phyloP scores from a whole-genome alignment of 2,888 invertebrate species.

The Smittia aterrima region DNA sequence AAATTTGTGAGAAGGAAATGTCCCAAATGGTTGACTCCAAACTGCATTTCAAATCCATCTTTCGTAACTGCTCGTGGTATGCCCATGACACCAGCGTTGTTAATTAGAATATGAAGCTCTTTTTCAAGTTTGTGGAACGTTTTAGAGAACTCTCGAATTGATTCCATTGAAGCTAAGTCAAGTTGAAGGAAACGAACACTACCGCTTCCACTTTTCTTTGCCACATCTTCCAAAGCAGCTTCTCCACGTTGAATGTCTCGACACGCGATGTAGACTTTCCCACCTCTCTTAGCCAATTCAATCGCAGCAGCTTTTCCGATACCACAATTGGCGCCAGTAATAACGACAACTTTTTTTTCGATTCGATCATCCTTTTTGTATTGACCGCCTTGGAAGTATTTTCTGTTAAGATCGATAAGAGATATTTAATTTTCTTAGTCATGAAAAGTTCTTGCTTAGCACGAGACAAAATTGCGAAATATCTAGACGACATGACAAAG shows the following conservation, averaged over 20 bases:
- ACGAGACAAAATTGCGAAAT: no score
- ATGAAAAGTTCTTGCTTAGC: no score
- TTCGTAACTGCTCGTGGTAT: constrained; percentile 61
- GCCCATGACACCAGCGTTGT: constrained; percentile 76
- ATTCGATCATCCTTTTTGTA: no score
- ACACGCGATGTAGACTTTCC: constrained; percentile 77
- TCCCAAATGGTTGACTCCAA: constrained; percentile 66
- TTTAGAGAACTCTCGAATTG: constrained; percentile 65
- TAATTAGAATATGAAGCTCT: constrained; percentile 68
- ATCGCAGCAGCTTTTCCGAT: constrained; percentile 72
- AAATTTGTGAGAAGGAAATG: constrained; percentile 63
- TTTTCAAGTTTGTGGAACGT: constrained; percentile 59
- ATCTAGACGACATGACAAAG: no score
- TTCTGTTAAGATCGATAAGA: no score
- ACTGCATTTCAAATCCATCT: constrained; percentile 66
- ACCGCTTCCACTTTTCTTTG: constrained; percentile 66
- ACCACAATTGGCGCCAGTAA: constrained; percentile 80
- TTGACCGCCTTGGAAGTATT: constrained; percentile 33
- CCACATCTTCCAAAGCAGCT: constrained; percentile 63
- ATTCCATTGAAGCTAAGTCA: constrained; percentile 70
- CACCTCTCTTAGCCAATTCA: constrained; percentile 66
- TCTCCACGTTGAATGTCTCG: constrained; percentile 70
- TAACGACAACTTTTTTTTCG: constrained; percentile 63
- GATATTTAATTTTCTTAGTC: no score
- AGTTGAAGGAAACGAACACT: constrained; percentile 71